Evolutionary conservation across 1,140 invertebrate genomes (phyloP).

Genomic region (Chelonus insularis): DNA sequence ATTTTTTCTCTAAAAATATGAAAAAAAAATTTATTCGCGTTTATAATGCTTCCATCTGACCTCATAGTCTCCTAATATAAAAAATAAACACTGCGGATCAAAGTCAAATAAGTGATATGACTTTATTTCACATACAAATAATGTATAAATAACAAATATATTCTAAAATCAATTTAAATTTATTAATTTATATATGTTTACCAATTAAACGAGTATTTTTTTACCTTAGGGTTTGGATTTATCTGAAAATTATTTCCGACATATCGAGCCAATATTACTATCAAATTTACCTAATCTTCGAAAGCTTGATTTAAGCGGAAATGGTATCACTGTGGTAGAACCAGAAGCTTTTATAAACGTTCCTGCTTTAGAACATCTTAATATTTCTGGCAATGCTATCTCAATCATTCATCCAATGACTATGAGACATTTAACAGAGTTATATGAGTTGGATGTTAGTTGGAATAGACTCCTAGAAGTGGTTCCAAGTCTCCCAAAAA

Average conservation of each 20-base stretch:
- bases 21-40: too few species aligned
- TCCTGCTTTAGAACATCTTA: slow-evolving; percentile 74
- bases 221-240: slow-evolving; percentile 70
- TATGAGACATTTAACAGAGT: slow-evolving; percentile 70
- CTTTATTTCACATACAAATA: too few species aligned
- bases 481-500: slow-evolving; percentile 72
- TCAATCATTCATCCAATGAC: slow-evolving; percentile 71
- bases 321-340: slow-evolving; percentile 72
- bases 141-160: too few species aligned
- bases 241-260: slow-evolving; percentile 74
- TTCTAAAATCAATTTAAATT: background rate
- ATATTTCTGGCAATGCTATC: slow-evolving; percentile 75
- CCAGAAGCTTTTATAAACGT: slow-evolving; percentile 73
- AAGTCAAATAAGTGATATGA: too few species aligned
- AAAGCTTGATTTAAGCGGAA: slow-evolving; percentile 78
- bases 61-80: too few species aligned
- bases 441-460: slow-evolving; percentile 80
- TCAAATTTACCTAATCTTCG: slow-evolving; percentile 75
- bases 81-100: too few species aligned
- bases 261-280: slow-evolving; percentile 71
- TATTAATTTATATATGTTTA: slow-evolving; percentile 26
- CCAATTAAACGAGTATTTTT: slow-evolving; percentile 6
- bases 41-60: too few species aligned
- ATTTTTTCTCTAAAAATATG: too few species aligned
- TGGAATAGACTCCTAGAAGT: slow-evolving; percentile 74